Evolutionary conservation across 2,113 vertebrate species (phyloP).

Genomic region (Crotalus tigris): DNA sequence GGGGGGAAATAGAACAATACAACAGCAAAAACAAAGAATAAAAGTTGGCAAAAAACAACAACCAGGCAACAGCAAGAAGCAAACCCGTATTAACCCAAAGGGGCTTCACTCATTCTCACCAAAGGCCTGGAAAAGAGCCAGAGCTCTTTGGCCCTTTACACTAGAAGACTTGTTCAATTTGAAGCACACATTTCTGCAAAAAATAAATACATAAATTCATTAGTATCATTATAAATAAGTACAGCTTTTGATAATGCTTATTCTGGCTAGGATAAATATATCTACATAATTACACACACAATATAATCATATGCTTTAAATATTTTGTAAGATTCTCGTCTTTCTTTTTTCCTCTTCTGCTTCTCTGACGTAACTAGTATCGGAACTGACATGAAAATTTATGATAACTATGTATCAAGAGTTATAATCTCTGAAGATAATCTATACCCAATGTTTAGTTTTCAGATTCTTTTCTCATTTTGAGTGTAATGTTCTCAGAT

Average conservation of each 20-base stretch:
- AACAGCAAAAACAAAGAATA: background rate
- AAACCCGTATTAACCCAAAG: background rate
- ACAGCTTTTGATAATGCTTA: background rate
- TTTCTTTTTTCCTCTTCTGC: background rate
- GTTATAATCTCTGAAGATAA: background rate
- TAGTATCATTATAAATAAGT: background rate
- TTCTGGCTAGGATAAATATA: background rate
- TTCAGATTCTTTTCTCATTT: constrained; percentile 10
- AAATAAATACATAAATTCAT: background rate
- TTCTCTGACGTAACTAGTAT: background rate
- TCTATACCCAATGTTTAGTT: background rate
- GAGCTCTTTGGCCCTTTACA: background rate
- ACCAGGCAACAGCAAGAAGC: background rate
- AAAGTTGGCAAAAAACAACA: background rate
- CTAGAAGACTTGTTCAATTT: background rate
- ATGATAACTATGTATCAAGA: background rate
- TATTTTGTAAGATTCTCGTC: background rate
- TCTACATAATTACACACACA: background rate
- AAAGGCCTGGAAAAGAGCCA: background rate
- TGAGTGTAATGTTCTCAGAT: constrained; percentile 1
- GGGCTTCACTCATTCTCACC: background rate
- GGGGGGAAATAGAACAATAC: background rate
- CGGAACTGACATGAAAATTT: background rate
- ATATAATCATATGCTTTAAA: background rate
- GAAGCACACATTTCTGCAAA: background rate